Conservation (phyloP, 2,888 invertebrate genomes). For the Antitype chi region DNA sequence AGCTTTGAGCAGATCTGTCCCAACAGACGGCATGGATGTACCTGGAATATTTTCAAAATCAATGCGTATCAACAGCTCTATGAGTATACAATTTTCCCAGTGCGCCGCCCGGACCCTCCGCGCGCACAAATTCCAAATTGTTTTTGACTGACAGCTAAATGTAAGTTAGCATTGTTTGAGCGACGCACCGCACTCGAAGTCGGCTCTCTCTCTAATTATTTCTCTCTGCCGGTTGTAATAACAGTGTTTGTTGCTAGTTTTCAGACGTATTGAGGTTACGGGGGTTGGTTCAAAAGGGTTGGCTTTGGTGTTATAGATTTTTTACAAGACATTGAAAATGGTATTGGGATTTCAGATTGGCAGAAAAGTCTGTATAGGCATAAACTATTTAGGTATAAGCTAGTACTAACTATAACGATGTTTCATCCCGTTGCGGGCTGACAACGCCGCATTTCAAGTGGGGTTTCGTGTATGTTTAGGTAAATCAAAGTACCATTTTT, state of each 20-base stretch:
- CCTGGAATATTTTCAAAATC: neutral
- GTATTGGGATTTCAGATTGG: neutral
- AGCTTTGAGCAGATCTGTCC: too few relatives aligned
- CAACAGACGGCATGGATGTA: too few relatives aligned
- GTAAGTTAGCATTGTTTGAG: constrained; percentile 90
- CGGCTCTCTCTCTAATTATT: constrained; percentile 88
- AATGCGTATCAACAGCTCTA: constrained; percentile 74
- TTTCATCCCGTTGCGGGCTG: neutral
- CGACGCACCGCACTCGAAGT: constrained; percentile 85
- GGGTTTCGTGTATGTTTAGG: too few relatives aligned
- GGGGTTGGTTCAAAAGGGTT: constrained; percentile 26
- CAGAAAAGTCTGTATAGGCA: neutral
- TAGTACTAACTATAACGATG: neutral
- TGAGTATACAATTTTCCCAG: constrained; percentile 76
- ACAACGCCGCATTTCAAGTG: too few relatives aligned
- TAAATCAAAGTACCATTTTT: too few relatives aligned
- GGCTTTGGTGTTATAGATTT: constrained; percentile 12
- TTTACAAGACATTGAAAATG: neutral
- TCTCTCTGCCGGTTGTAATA: constrained; percentile 70
- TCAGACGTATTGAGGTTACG: constrained; percentile 59
- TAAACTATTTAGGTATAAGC: neutral
- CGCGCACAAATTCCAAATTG: constrained; percentile 90
- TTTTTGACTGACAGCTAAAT: constrained; percentile 91
- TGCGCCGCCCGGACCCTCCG: constrained; percentile 84
- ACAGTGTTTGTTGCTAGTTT: constrained; percentile 61